Evolutionary conservation across 2,888 invertebrate genomes (phyloP).

Genomic region (Drosophila trichaetosa): DNA sequence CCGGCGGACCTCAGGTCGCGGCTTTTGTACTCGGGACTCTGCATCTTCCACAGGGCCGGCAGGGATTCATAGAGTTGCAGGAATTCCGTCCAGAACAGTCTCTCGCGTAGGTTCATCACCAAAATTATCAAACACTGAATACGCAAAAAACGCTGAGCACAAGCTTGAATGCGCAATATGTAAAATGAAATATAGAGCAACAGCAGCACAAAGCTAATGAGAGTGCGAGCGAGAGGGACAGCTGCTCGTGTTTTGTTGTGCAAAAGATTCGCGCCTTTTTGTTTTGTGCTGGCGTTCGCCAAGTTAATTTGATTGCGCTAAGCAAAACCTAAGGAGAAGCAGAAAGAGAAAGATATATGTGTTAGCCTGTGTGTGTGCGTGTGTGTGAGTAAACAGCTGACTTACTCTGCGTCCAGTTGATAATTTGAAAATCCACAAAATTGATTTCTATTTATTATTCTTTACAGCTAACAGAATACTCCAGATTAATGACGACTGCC

Average conservation of each 20-base stretch:
- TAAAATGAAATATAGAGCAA: slow-evolving; percentile 6
- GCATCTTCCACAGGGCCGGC: too few relatives aligned
- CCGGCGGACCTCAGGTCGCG: too few relatives aligned
- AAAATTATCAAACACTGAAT: slow-evolving; percentile 29
- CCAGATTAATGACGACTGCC: neutral
- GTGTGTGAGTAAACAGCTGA: neutral
- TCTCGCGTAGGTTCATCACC: slow-evolving; percentile 47
- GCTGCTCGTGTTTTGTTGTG: slow-evolving; percentile 26
- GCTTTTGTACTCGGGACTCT: too few relatives aligned
- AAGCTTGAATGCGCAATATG: slow-evolving; percentile 66
- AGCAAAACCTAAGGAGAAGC: neutral
- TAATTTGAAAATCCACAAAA: neutral
- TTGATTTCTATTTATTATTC: neutral
- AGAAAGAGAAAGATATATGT: neutral
- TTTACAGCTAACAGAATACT: neutral
- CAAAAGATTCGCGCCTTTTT: slow-evolving; percentile 26
- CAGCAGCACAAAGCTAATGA: slow-evolving; percentile 2
- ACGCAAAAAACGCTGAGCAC: slow-evolving; percentile 33
- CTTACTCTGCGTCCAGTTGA: neutral
- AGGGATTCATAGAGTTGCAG: too few relatives aligned
- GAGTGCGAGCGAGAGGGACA: slow-evolving; percentile 6
- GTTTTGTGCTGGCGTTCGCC: slow-evolving; percentile 29
- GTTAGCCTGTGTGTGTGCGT: neutral
- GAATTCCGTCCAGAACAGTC: too few relatives aligned
- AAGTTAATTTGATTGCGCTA: slow-evolving; percentile 24